Evolutionary conservation across 2,113 vertebrate genomes (phyloP).

Genomic region (Pangasianodon hypophthalmus): DNA sequence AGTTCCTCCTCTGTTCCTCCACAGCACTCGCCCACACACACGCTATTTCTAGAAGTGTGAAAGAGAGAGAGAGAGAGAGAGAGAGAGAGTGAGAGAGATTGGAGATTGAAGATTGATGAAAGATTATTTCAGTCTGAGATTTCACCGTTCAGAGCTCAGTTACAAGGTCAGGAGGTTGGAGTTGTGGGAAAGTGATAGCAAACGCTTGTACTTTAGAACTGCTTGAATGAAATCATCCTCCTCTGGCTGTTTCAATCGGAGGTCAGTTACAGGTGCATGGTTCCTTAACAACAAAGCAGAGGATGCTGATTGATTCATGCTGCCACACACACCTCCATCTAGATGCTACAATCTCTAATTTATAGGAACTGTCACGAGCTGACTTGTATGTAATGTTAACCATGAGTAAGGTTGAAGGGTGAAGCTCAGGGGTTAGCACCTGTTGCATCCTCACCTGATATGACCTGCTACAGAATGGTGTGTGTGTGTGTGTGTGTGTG

Average conservation of each 20-base stretch:
- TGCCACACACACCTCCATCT: not conserved
- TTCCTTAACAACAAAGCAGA: not conserved
- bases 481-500: not conserved
- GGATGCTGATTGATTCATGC: not conserved
- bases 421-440: not conserved
- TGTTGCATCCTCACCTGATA: not conserved
- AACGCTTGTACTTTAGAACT: not conserved
- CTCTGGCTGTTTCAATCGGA: not conserved
- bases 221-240: conserved; percentile 18
- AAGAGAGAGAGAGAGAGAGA: conserved; percentile 57
- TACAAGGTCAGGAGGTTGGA: conserved; percentile 4
- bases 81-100: not conserved
- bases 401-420: not conserved
- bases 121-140: conserved; percentile 5
- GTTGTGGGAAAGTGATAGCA: not conserved
- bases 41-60: conserved; percentile 61
- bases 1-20: conserved; percentile 45
- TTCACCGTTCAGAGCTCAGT: not conserved
- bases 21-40: conserved; percentile 62
- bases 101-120: conserved; percentile 31
- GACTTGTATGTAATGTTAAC: not conserved
- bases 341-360: not conserved
- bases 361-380: not conserved
- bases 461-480: not conserved
- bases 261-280: not conserved